Conservation (phyloP, 2,888 invertebrate species). For the Phytoseiulus persimilis region DNA sequence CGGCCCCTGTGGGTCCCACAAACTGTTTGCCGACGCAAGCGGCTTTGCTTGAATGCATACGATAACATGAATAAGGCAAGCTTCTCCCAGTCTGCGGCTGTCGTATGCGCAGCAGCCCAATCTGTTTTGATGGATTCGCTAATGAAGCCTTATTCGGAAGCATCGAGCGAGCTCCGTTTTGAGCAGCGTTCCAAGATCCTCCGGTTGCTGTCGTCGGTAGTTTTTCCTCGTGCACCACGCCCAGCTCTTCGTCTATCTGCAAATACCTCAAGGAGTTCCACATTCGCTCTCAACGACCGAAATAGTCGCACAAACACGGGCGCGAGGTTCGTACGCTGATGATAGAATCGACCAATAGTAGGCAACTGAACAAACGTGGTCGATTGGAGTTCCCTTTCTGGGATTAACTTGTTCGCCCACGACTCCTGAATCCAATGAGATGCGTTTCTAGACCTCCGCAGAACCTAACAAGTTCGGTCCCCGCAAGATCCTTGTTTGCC, state of each 20-base stretch:
- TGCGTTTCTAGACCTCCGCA: neutral
- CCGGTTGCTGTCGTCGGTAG: neutral
- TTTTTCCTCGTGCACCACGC: neutral
- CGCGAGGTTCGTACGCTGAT: neutral
- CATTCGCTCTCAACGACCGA: neutral
- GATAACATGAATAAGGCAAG: neutral
- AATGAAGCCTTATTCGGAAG: neutral
- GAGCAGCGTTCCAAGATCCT: too few species aligned
- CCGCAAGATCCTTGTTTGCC: neutral
- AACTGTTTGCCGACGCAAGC: too few species aligned
- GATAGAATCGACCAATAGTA: neutral
- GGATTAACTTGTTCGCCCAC: neutral
- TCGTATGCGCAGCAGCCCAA: neutral
- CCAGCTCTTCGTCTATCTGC: neutral
- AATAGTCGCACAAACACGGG: neutral
- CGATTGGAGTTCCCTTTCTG: neutral
- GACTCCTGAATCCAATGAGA: neutral
- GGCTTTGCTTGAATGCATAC: neutral
- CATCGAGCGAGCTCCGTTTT: too few species aligned
- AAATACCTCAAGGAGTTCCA: neutral
- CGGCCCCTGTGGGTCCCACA: too few species aligned
- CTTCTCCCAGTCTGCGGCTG: neutral
- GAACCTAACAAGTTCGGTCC: neutral
- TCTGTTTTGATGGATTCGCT: neutral
- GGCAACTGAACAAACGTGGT: neutral